Base-by-base conservation (phyloP, 2,797 vertebrate species). In the Characodon lateralis region DNA sequence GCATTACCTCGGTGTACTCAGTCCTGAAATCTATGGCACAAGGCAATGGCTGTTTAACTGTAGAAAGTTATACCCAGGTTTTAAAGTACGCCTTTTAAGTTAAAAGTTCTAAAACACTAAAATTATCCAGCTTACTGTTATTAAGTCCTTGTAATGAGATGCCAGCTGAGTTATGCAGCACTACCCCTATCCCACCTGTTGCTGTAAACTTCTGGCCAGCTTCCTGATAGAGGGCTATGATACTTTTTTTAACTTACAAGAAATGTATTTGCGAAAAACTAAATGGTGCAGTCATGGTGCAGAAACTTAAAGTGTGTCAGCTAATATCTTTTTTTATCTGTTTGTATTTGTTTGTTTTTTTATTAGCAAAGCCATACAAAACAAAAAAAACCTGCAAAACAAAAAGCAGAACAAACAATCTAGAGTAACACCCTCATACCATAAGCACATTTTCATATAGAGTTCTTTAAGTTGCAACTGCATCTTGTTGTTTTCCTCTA, bases 1-100 rank as follows among this genome's bases (percentile, higher is more conserved):
- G 35, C 43, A 76, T 74, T 46, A 76, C 41, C 59, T 79, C 55
- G 75, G 46, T 85, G 75, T 68, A 58, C 58, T 66, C 61, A 74
- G 20, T 63, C 31, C 28, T 66, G 10, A 66, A 66, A 66, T 4
- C 35, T 24, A 18, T 39, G 20, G 31, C 20, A 39, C 63, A 8
- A 39, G 35, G 1, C 8, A 66, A 5, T 9, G 5, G 35, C 39
- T 41, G 10, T 8, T 41, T 66, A 4, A 10, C 35, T 66, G 22
- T 24, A 22, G 18, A 22, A 58, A 24, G 6, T 0, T 6, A 58
- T n/a, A 10, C 55, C 24, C 3, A n/a, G 20, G 35, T 5, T 66
- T 66, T 41, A 41, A 66, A 66, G 35, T 35, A 35, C 0, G 35
- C 35, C 3, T 35, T 35, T 35, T 35, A 41, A 66, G 63, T 24